Evolutionary conservation across 2,797 vertebrate species (phyloP).

Genomic region (Oceanodroma leucorhoa): DNA sequence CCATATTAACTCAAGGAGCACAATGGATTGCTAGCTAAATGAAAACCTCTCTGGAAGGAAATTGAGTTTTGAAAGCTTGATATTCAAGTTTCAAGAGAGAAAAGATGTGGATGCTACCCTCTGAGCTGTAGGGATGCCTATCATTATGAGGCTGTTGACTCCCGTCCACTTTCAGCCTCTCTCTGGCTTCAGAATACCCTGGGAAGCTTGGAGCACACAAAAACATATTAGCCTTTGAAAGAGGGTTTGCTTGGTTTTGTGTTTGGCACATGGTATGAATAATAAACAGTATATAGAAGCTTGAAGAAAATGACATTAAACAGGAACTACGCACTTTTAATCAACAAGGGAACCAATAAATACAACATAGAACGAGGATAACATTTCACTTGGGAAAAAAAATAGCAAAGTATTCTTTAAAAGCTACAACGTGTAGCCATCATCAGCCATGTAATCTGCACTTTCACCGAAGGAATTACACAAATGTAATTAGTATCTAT

Average conservation of each 20-base stretch:
- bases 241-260: neutral
- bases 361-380: neutral
- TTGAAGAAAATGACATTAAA: neutral
- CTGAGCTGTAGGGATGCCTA: neutral
- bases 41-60: neutral
- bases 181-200: neutral
- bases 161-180: neutral
- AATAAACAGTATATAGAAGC: neutral
- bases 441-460: neutral
- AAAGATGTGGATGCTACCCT: neutral
- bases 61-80: neutral
- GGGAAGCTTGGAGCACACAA: neutral
- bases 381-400: neutral
- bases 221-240: neutral
- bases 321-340: neutral
- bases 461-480: neutral
- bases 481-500: neutral
- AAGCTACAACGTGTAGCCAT: neutral
- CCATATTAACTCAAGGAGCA: neutral
- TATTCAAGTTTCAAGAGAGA: neutral
- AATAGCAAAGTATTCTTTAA: neutral
- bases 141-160: neutral
- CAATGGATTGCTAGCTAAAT: neutral
- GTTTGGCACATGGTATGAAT: neutral
- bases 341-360: neutral